Evolutionary conservation across 2,888 invertebrate genomes (phyloP).

Genomic region (Drepanosiphum platanoidis): DNA sequence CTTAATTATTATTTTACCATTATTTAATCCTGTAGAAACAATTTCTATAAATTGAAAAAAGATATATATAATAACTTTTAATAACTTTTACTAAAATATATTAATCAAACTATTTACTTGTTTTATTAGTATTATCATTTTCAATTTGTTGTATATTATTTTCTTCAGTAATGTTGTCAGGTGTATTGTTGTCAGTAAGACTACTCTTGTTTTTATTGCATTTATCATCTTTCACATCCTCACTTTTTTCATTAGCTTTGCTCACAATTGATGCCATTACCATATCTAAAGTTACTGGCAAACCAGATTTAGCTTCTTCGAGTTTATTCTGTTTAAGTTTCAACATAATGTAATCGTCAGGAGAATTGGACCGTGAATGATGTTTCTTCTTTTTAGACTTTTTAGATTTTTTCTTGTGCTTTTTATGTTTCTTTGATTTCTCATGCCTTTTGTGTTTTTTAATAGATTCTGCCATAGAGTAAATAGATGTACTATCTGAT

Average conservation of each 20-base stretch:
- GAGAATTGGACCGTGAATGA: conserved; percentile 67
- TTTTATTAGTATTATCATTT: conserved; percentile 17
- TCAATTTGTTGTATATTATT: neutral
- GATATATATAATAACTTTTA: neutral
- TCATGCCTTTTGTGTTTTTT: conserved; percentile 53
- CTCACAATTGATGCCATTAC: conserved; percentile 48
- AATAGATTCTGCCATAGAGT: conserved; percentile 19
- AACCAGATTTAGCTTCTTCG: conserved; percentile 50
- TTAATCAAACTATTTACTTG: conserved; percentile 12
- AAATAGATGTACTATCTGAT: conserved; percentile 10
- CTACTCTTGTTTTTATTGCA: neutral
- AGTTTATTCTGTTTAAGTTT: conserved; percentile 51
- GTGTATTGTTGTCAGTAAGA: neutral
- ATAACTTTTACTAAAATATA: neutral
- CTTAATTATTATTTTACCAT: conserved; percentile 75
- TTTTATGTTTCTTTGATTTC: conserved; percentile 68
- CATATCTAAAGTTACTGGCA: conserved; percentile 42
- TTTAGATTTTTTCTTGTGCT: conserved; percentile 68
- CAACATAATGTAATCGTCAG: conserved; percentile 26
- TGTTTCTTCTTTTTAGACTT: conserved; percentile 72
- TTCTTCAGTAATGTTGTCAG: neutral
- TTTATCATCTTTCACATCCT: neutral
- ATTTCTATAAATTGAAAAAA: neutral
- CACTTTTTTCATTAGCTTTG: conserved; percentile 49
- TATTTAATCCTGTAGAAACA: neutral